These are phyloP conservation scores for Podarcis lilfordi DNA, from an alignment of 2,797 vertebrate genomes.

Conservation along the genomic window DNA sequence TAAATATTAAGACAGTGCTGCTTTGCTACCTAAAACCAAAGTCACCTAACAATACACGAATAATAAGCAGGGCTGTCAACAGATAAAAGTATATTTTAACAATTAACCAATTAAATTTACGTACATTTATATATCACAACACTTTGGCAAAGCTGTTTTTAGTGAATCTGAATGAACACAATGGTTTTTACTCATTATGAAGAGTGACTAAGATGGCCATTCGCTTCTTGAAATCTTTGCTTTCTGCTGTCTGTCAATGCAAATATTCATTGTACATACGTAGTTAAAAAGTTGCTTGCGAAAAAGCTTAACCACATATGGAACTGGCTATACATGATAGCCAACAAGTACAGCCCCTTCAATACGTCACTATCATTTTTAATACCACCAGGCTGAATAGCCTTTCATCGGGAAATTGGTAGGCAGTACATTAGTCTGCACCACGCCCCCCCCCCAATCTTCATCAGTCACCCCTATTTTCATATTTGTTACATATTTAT, in stretches of 20 bases:
- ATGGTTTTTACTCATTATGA: background rate
- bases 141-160: background rate
- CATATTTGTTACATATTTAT: background rate
- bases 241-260: background rate
- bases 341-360: background rate
- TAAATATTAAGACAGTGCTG: background rate
- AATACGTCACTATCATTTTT: background rate
- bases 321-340: background rate
- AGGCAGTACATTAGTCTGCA: background rate
- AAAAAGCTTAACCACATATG: no score
- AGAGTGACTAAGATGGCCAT: background rate
- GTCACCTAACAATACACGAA: background rate
- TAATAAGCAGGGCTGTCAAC: background rate
- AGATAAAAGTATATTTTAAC: background rate
- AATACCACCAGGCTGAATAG: background rate
- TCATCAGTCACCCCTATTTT: background rate
- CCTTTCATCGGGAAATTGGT: background rate
- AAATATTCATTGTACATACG: background rate
- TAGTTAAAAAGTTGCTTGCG: background rate
- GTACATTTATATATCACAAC: background rate
- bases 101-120: background rate
- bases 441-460: no score
- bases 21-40: background rate
- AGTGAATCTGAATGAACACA: background rate
- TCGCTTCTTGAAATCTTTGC: background rate